Conservation (phyloP, 2,888 invertebrate species). For the Callyntrura sp. region DNA sequence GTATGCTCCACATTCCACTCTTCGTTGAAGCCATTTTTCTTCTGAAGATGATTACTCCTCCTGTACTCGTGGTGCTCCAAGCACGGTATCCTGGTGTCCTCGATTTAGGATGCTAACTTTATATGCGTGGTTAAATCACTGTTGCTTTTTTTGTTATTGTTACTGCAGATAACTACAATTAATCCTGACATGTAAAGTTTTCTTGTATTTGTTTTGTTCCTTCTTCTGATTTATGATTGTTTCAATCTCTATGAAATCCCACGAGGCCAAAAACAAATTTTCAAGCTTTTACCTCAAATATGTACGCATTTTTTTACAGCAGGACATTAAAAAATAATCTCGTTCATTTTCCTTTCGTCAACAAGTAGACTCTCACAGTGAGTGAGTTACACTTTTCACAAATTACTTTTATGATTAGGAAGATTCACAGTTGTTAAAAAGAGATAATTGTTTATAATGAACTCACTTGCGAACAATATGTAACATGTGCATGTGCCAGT, state of each 20-base stretch:
- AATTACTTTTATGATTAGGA: background rate
- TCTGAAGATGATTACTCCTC: slow-evolving; percentile 6
- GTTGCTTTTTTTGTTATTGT: slow-evolving; percentile 43
- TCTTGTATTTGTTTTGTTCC: slow-evolving; percentile 7
- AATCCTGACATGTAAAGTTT: slow-evolving; percentile 26
- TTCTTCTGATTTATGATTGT: slow-evolving; percentile 29
- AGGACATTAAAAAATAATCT: slow-evolving; percentile 5
- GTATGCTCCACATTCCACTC: slow-evolving; percentile 66
- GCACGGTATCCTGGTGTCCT: slow-evolving; percentile 38
- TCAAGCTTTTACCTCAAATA: slow-evolving; percentile 5
- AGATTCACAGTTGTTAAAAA: background rate
- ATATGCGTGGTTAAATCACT: slow-evolving; percentile 17
- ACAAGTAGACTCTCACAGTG: slow-evolving; percentile 11
- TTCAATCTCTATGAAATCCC: slow-evolving; percentile 54
- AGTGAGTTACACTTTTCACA: slow-evolving; percentile 17
- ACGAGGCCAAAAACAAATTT: slow-evolving; percentile 23
- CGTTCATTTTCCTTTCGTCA: slow-evolving; percentile 42
- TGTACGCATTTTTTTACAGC: background rate
- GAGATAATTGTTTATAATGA: slow-evolving; percentile 7
- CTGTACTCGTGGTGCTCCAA: background rate
- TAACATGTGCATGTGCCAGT: slow-evolving; percentile 51
- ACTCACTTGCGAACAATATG: slow-evolving; percentile 27
- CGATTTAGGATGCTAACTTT: slow-evolving; percentile 40
- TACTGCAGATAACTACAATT: slow-evolving; percentile 53
- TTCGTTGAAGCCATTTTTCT: slow-evolving; percentile 39